These are phyloP conservation scores for Arvicanthis niloticus DNA, from an alignment of 2,113 vertebrate genomes.

Conservation along the genomic window DNA sequence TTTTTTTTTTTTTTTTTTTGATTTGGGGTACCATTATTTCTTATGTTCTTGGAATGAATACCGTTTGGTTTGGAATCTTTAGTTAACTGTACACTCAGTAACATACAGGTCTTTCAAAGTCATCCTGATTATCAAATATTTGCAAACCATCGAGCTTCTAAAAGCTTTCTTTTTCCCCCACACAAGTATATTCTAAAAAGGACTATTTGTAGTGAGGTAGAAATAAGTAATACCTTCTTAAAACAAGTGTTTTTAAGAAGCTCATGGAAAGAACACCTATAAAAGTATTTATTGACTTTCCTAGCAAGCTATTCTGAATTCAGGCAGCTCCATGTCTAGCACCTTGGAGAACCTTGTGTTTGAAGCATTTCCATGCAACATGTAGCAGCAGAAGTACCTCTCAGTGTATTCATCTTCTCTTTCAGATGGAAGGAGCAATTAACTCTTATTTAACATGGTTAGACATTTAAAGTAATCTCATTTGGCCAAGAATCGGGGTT, in stretches of 20 bases:
- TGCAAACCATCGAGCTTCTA: slow-evolving; percentile 82
- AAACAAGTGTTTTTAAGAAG: slow-evolving; percentile 74
- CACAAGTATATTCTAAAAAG: slow-evolving; percentile 61
- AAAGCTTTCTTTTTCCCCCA: slow-evolving; percentile 73
- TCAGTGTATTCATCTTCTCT: slow-evolving; percentile 82
- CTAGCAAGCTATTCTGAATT: slow-evolving; percentile 82
- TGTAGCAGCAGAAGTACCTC: slow-evolving; percentile 82
- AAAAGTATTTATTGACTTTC: slow-evolving; percentile 75
- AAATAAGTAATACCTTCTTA: slow-evolving; percentile 81
- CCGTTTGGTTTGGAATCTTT: slow-evolving; percentile 82
- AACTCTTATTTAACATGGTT: slow-evolving; percentile 82
- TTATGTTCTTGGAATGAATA: slow-evolving; percentile 84
- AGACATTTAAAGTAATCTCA: slow-evolving; percentile 86
- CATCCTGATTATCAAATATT: slow-evolving; percentile 80
- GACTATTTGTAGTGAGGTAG: slow-evolving; percentile 73
- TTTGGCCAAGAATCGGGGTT: slow-evolving; percentile 78
- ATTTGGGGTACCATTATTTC: slow-evolving; percentile 86
- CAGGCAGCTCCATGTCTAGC: slow-evolving; percentile 84
- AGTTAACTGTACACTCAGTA: slow-evolving; percentile 84
- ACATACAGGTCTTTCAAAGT: slow-evolving; percentile 83
- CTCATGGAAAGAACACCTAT: slow-evolving; percentile 78
- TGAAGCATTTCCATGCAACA: slow-evolving; percentile 82
- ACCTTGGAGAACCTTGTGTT: slow-evolving; percentile 85
- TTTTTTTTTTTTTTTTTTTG: slow-evolving; percentile 85
- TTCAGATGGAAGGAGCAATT: slow-evolving; percentile 81